These are phyloP conservation scores for Hyperoplus immaculatus DNA, from an alignment of 2,797 vertebrate genomes.

Conservation along the genomic window DNA sequence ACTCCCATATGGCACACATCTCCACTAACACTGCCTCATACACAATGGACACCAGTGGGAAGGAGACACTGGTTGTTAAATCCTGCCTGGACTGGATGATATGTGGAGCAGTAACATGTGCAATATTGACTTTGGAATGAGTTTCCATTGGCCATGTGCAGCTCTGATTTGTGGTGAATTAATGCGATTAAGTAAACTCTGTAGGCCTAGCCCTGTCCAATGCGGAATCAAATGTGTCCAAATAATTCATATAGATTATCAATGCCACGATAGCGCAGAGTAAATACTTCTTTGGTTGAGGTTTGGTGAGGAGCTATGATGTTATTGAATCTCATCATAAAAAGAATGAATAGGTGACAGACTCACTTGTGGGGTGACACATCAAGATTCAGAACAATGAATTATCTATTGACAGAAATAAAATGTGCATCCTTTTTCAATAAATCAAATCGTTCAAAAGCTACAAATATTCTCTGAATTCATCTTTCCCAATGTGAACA, in stretches of 20 bases:
- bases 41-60: conserved; percentile 11
- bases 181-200: conserved; percentile 19
- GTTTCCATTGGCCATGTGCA: conserved; percentile 15
- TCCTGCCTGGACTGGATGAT: background rate
- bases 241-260: background rate
- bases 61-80: background rate
- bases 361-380: too few species aligned
- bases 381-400: too few species aligned
- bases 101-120: background rate
- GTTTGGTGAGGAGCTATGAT: background rate
- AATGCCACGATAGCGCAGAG: background rate
- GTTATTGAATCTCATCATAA: background rate
- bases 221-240: conserved; percentile 19
- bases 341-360: background rate
- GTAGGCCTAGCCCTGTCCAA: conserved; percentile 1
- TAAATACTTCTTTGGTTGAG: background rate
- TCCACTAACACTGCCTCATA: conserved; percentile 36
- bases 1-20: conserved; percentile 56
- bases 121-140: background rate
- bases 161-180: conserved; percentile 16
- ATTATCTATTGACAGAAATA: too few species aligned
- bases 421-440: too few species aligned
- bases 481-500: background rate
- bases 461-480: background rate
- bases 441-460: background rate